Conservation (phyloP, 2,888 invertebrate species). For the Pseudoips prasinana region DNA sequence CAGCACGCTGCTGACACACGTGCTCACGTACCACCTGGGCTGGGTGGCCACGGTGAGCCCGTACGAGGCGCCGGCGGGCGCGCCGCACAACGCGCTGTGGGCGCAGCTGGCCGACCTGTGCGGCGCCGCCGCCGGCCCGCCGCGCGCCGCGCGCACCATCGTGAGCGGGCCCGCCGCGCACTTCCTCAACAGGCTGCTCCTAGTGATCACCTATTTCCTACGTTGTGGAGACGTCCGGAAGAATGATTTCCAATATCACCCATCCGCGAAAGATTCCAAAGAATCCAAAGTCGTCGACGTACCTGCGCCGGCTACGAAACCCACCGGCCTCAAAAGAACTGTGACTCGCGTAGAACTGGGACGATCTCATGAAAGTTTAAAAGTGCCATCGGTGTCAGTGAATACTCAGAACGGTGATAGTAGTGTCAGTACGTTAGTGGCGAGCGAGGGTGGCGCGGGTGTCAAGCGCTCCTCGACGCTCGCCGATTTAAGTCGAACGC, state of each 20-base stretch:
- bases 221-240: conserved; percentile 88
- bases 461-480: conserved; percentile 62
- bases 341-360: conserved; percentile 35
- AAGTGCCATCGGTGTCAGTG: conserved; percentile 42
- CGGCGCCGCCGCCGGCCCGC: conserved; percentile 91
- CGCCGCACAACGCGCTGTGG: conserved; percentile 94
- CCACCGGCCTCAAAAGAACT: conserved; percentile 32
- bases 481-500: conserved; percentile 59
- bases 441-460: conserved; percentile 52
- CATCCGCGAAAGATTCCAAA: conserved; percentile 45
- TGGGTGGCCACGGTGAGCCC: conserved; percentile 92
- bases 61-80: conserved; percentile 48
- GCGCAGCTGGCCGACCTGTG: conserved; percentile 93
- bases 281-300: conserved; percentile 58
- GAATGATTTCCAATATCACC: conserved; percentile 61
- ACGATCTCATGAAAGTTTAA: too few species aligned
- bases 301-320: not conserved
- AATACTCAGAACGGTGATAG: conserved; percentile 59
- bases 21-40: conserved; percentile 94
- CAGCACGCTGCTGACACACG: conserved; percentile 93
- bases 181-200: conserved; percentile 87
- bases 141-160: conserved; percentile 89
- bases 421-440: conserved; percentile 55
- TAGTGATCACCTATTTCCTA: conserved; percentile 93
- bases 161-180: conserved; percentile 85